A percentile compares a stretch with the other conserved stretches of the same genome.
These are phyloP conservation scores for Drosophila koepferae DNA, from an alignment of 2,888 invertebrate species.

Conservation along the genomic window DNA sequence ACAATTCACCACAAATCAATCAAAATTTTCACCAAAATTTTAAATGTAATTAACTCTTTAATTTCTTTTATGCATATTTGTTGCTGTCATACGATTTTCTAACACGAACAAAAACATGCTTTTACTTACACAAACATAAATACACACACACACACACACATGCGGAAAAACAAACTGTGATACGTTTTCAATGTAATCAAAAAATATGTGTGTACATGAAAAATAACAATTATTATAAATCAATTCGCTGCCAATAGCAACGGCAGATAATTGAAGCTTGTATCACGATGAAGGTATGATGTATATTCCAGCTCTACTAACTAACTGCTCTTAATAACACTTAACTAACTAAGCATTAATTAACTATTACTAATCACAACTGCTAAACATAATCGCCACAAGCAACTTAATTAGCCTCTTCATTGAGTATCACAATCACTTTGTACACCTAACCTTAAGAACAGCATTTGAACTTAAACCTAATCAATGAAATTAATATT, in stretches of 20 bases:
- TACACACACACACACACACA: constrained; percentile 42
- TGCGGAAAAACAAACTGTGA: constrained; percentile 63
- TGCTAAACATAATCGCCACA: constrained; percentile 42
- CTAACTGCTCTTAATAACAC: constrained; percentile 56
- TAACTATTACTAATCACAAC: constrained; percentile 50
- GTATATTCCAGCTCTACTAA: constrained; percentile 61
- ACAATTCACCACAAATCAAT: constrained; percentile 28
- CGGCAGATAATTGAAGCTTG: constrained; percentile 98
- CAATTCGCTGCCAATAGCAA: constrained; percentile 86
- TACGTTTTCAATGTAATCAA: constrained; percentile 75
- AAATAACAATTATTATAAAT: constrained; percentile 53
- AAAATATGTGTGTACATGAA: constrained; percentile 49
- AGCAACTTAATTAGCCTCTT: constrained; percentile 26
- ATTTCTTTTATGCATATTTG: constrained; percentile 68
- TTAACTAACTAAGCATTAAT: constrained; percentile 41
- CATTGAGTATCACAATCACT: constrained; percentile 33
- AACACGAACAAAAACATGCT: constrained; percentile 59
- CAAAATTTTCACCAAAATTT: constrained; percentile 46
- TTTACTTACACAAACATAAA: constrained; percentile 59
- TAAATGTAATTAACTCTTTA: constrained; percentile 64
- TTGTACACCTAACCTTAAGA: constrained; percentile 24
- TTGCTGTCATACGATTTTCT: constrained; percentile 66
- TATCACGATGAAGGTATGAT: constrained; percentile 95
- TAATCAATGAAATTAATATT: constrained; percentile 12
- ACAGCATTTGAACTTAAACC: constrained; percentile 10